A percentile compares a stretch with the other conserved stretches of the same genome.
Evolutionary conservation across 2,113 vertebrate species (phyloP).

Genomic region (Phainopepla nitens): DNA sequence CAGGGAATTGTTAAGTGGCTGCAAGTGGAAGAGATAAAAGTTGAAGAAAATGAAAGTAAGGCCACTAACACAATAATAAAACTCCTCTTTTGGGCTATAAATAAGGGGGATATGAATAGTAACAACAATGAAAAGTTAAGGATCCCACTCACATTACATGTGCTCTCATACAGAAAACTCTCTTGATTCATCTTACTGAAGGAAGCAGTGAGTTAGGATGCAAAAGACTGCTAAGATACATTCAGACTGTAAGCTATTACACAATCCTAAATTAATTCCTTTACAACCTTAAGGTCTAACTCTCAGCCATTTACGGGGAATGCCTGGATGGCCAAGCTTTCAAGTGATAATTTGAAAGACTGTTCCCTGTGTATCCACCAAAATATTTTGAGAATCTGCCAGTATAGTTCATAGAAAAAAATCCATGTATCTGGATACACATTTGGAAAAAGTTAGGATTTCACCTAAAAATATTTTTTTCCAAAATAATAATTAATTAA

Average conservation of each 20-base stretch:
- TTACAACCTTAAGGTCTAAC: not conserved
- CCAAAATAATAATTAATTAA: not conserved
- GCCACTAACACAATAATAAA: not conserved
- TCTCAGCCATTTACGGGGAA: not conserved
- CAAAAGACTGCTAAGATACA: not conserved
- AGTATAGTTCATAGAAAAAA: not conserved
- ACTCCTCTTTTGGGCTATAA: not conserved
- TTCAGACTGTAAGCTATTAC: not conserved
- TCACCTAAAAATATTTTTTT: not conserved
- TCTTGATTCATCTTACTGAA: not conserved
- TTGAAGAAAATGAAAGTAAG: slow-evolving; percentile 23
- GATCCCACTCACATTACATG: not conserved
- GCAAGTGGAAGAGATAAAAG: slow-evolving; percentile 8
- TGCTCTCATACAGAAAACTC: not conserved
- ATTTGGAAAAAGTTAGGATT: not conserved
- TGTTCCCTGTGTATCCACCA: not conserved
- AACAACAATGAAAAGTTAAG: not conserved
- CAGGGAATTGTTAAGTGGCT: slow-evolving; percentile 14
- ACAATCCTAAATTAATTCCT: not conserved
- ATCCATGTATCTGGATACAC: not conserved
- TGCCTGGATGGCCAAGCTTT: not conserved
- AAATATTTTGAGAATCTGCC: slow-evolving; percentile 8
- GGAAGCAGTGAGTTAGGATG: not conserved
- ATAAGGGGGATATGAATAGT: not conserved
- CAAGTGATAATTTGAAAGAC: slow-evolving; percentile 10